Evolutionary conservation across 2,888 invertebrate genomes (phyloP).

Genomic region (Cataglyphis altisquamis): DNA sequence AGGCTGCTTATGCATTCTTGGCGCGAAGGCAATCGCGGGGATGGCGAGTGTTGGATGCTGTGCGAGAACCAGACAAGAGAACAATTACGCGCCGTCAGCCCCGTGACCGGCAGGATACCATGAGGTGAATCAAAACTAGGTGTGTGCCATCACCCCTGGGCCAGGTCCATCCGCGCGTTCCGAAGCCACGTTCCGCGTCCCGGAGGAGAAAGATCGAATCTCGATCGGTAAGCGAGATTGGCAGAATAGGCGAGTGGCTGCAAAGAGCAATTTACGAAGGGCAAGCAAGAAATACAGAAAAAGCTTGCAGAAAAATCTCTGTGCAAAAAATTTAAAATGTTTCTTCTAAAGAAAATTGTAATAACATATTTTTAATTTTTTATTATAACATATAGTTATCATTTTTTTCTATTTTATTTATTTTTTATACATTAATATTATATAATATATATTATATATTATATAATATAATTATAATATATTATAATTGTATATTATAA

Average conservation of each 20-base stretch:
- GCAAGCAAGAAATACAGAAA: constrained; percentile 37
- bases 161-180: constrained; percentile 74
- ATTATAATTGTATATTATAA: too few relatives aligned
- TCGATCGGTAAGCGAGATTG: constrained; percentile 76
- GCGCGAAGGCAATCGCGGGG: constrained; percentile 84
- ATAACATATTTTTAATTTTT: neutral
- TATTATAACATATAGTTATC: neutral
- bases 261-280: constrained; percentile 67
- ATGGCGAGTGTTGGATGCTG: constrained; percentile 76
- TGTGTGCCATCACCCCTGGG: constrained; percentile 74
- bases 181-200: constrained; percentile 72
- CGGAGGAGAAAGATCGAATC: constrained; percentile 75
- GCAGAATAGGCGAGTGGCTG: constrained; percentile 64
- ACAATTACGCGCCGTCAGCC: constrained; percentile 85
- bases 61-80: constrained; percentile 83
- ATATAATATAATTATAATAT: neutral
- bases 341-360: neutral
- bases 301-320: constrained; percentile 29
- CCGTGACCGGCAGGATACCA: constrained; percentile 82
- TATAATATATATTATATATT: too few relatives aligned
- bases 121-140: constrained; percentile 85
- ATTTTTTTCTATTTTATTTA: neutral
- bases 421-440: neutral
- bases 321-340: constrained; percentile 15
- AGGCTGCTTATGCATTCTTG: constrained; percentile 84